Evolutionary conservation across 2,113 vertebrate species (phyloP), one percentile per base, ranked within the genome.

Genomic region (Spilogale gracilis): DNA sequence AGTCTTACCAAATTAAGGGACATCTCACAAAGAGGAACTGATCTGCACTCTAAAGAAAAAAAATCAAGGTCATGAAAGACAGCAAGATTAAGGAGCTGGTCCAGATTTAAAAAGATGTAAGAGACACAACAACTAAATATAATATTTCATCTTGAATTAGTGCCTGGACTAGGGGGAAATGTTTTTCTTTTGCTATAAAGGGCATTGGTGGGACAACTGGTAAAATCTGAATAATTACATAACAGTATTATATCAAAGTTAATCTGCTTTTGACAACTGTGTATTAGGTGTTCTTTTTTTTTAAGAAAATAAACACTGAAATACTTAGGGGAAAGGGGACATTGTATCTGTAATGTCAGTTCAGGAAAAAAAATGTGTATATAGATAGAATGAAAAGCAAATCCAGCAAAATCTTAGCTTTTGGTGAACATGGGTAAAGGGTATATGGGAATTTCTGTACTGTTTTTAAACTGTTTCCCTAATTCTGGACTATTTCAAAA

Each of bases 31-130:
- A 86, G 85, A 58, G 45, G 18, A 92, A 92, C 23, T 54, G 30
- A 43, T 13, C 56, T 38, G 13, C 38, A 91, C 16, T 74, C 74
- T 84, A 43, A 50, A 50, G 89, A 94, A 97, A 50, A 91, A 94
- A 97, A 83, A 45, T 67, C 94, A 95, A 97, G 92, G 90, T 95
- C 76, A 90, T 54, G 9, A 90, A 94, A 96, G 61, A 95, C 86
- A 83, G 12, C 14, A 63, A 82, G n/a, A 95, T 83, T 87, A 94
- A 95, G 43, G 80, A 91, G 74, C 58, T 91, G 4, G 61, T 91
- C 56, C 81, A 92, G 81, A 93, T 94, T 93, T 91, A 30, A 96
- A 63, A 54, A 80, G 92, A 96, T 82, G 95, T 92, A 94, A 76
- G n/a, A 96, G 73, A 96, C 73, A 95, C 45, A 43, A 89, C 69